Conservation (phyloP, 2,888 invertebrate species). For the Tetranychus piercei region DNA sequence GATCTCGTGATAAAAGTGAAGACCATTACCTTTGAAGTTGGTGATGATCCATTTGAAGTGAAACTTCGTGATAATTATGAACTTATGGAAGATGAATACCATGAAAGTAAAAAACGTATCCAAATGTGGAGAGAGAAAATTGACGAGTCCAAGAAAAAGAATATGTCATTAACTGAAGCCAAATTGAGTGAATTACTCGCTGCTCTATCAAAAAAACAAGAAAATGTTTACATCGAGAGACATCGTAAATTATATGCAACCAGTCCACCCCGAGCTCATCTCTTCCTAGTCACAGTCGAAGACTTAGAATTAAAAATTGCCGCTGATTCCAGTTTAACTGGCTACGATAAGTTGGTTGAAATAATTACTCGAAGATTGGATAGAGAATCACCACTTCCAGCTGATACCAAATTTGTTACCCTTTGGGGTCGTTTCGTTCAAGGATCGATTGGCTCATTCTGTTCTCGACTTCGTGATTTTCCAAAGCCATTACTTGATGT, state of each 20-base stretch:
- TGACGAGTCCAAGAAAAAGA: conserved; percentile 57
- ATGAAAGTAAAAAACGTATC: conserved; percentile 72
- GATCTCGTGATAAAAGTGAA: conserved; percentile 70
- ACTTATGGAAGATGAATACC: conserved; percentile 78
- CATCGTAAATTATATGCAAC: conserved; percentile 50
- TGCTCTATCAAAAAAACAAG: conserved; percentile 68
- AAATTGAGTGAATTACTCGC: conserved; percentile 61
- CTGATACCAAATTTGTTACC: conserved; percentile 69
- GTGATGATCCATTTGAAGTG: conserved; percentile 95
- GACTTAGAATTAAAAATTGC: conserved; percentile 53
- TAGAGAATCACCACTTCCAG: conserved; percentile 30
- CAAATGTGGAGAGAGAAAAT: conserved; percentile 73
- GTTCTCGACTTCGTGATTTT: conserved; percentile 74
- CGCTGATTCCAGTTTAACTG: conserved; percentile 44
- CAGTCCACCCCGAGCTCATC: conserved; percentile 47
- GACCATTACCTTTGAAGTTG: conserved; percentile 64
- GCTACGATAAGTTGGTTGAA: conserved; percentile 17
- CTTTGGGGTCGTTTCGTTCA: conserved; percentile 79
- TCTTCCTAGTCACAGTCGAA: conserved; percentile 69
- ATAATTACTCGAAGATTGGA: conserved; percentile 16
- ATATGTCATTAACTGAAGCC: conserved; percentile 52
- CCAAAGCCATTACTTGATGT: conserved; percentile 77
- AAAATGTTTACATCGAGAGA: conserved; percentile 84
- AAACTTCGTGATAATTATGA: conserved; percentile 87
- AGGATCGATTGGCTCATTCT: conserved; percentile 64